A percentile compares a stretch with the other conserved stretches of the same genome.
Conservation (phyloP, 2,113 vertebrate species). For the Toxotes jaculatrix region DNA sequence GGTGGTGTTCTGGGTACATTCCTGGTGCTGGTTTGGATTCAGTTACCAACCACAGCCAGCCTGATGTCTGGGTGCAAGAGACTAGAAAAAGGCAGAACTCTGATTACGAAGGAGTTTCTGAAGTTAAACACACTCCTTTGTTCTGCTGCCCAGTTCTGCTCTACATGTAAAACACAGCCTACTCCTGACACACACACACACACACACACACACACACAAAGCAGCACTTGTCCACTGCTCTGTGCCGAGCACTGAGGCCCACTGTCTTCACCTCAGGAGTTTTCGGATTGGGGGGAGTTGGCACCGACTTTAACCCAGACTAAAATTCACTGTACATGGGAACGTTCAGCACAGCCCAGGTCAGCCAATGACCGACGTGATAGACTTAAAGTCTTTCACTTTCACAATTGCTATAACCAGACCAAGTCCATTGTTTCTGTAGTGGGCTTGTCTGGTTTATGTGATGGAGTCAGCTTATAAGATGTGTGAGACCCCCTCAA, state of each 20-base stretch:
- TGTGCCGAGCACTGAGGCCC: constrained; percentile 73
- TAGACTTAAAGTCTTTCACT: not conserved
- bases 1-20: constrained; percentile 5
- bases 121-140: constrained; percentile 53
- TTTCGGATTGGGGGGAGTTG: constrained; percentile 12
- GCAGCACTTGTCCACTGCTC: constrained; percentile 70
- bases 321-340: constrained; percentile 38
- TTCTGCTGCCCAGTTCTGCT: constrained; percentile 41
- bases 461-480: not conserved
- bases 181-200: constrained; percentile 6
- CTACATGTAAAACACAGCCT: constrained; percentile 15
- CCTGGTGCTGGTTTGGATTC: constrained; percentile 1
- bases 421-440: not conserved
- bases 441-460: not conserved
- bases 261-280: constrained; percentile 65
- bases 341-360: constrained; percentile 12
- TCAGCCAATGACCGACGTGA: not conserved
- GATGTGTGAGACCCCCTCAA: not conserved
- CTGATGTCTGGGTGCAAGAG: constrained; percentile 4
- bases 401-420: not conserved
- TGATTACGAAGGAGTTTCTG: constrained; percentile 51
- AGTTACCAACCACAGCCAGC: not conserved
- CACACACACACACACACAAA: constrained; percentile 52
- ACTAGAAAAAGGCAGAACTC: constrained; percentile 36
- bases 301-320: constrained; percentile 19